A percentile compares a stretch with the other conserved stretches of the same genome.
These are phyloP conservation scores for Aramus guarauna DNA, from an alignment of 2,113 vertebrate species.

Conservation along the genomic window DNA sequence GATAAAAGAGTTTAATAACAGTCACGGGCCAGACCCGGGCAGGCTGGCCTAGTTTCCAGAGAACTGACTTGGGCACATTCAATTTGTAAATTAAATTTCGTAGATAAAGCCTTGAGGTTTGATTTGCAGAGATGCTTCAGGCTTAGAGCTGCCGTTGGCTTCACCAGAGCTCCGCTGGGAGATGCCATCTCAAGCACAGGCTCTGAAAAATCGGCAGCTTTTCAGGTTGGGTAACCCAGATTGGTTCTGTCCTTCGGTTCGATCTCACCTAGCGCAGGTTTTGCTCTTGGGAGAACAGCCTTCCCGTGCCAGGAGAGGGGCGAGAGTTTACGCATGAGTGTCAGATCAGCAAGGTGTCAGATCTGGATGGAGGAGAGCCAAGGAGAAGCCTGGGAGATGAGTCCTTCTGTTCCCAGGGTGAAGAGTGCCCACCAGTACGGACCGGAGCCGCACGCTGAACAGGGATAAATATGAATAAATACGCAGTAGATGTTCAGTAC, in stretches of 20 bases:
- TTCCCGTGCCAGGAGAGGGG: neutral
- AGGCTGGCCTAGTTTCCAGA: neutral
- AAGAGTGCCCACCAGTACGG: neutral
- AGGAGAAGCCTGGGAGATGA: neutral
- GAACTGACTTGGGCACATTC: neutral
- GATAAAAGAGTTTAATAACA: neutral
- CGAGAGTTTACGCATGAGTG: neutral
- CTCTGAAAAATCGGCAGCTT: neutral
- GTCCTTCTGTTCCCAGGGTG: neutral
- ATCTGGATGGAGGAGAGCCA: neutral
- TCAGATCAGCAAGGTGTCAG: neutral
- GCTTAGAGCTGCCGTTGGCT: neutral
- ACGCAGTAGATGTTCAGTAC: neutral
- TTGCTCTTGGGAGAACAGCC: neutral
- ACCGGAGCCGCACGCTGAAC: accelerated
- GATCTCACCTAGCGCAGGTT: neutral
- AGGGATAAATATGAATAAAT: neutral
- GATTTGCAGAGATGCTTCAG: neutral
- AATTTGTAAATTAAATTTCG: neutral
- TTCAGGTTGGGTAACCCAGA: neutral
- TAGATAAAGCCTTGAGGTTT: neutral
- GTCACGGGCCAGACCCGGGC: neutral
- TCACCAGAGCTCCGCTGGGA: neutral
- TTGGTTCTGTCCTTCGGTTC: neutral
- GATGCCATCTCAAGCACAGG: neutral